Percentiles rank a stretch among this genome's conserved stretches.
These are phyloP conservation scores for Musca vetustissima DNA, from an alignment of 1,140 invertebrate species.

Conservation along the genomic window DNA sequence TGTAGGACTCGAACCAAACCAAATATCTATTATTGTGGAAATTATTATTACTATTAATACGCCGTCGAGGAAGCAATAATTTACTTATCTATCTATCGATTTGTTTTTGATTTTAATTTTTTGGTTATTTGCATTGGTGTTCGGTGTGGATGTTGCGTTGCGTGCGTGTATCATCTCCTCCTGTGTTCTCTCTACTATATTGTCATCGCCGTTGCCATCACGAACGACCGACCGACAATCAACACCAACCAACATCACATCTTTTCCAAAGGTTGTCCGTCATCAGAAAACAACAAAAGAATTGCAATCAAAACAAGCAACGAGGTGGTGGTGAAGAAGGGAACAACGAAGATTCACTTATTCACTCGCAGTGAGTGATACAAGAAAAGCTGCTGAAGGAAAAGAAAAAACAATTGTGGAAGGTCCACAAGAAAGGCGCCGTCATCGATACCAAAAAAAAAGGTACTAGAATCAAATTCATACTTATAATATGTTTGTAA, in stretches of 20 bases:
- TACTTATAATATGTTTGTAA: too few species aligned
- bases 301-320: conserved; percentile 20
- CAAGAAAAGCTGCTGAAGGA: background rate
- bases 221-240: background rate
- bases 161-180: conserved; percentile 20
- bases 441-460: too few species aligned
- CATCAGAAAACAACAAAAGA: conserved; percentile 19
- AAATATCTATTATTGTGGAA: too few species aligned
- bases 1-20: conserved; percentile 11
- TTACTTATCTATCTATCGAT: background rate
- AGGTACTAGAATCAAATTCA: too few species aligned
- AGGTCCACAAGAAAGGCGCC: background rate
- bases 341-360: conserved; percentile 20
- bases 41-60: background rate
- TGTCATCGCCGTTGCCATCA: too few species aligned
- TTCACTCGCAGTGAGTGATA: background rate
- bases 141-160: conserved; percentile 3
- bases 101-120: background rate
- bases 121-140: conserved; percentile 1
- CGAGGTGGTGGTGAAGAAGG: conserved; percentile 3
- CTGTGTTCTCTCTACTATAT: background rate
- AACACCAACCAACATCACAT: conserved; percentile 1
- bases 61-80: background rate
- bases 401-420: conserved; percentile 10
- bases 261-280: conserved; percentile 19